Evolutionary conservation across 2,888 invertebrate species (phyloP), one percentile per base, ranked within the genome.

Genomic region (Eledona agricola): DNA sequence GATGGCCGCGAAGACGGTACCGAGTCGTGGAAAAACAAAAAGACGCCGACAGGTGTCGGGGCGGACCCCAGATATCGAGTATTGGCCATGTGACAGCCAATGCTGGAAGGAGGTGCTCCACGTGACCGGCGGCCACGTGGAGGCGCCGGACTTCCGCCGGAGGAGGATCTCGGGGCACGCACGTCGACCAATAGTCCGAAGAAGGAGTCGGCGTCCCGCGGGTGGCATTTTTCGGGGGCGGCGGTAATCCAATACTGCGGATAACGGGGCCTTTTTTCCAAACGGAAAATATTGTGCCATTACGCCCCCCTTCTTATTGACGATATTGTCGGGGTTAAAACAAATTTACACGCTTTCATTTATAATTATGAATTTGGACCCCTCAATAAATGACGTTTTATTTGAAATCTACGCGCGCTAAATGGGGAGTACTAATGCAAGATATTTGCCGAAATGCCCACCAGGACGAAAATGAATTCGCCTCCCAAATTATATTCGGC

Each of bases 71-170:
- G 53, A 47, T 49, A 53, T 53, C 60, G 60, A 64, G 71, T 69
- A 71, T 71, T 70, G 71, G 71, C 66, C 65, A 64, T 65, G 66
- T 64, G 63, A 68, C 67, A 67, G 65, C 71, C 71, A 69, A 71
- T 70, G 67, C 70, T 63, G 56, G 63, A 47, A 55, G 57, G 46
- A 53, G 56, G 37, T 47, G 35, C 51, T 37, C 37, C 57, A 57
- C 57, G 57, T 57, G 57, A 54, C 49, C 45, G 28, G 4, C 38
- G 43, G 26, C 32, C 53, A 61, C 61, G 58, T 59, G 58, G 59
- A 66, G 60, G 61, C 60, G 59, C 57, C 58, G 59, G 55, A 60
- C 63, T 62, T 61, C 35, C 59, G 54, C 43, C 51, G 63, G 55
- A 58, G 64, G 64, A 58, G 64, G 63, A 54, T 55, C 62, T 29